phyloP scores from a whole-genome alignment of 2,888 invertebrate species.

The Dasysyrphus albostriatus region DNA sequence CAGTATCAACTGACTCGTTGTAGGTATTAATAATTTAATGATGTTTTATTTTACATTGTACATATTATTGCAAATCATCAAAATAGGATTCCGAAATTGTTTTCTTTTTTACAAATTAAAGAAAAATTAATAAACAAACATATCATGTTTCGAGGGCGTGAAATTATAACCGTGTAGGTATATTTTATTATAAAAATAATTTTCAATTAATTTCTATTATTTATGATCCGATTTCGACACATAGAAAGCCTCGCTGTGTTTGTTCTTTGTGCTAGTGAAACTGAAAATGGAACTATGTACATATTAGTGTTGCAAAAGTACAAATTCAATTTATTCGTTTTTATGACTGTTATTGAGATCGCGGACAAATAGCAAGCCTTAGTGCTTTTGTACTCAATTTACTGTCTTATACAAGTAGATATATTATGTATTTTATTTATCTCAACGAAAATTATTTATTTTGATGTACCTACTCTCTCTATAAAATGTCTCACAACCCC shows the following conservation, averaged over 20 bases:
- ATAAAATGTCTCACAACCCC: neutral
- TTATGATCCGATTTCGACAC: neutral
- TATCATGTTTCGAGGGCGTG: too few species aligned
- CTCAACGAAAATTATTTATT: slow-evolving; percentile 22
- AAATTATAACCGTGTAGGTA: too few species aligned
- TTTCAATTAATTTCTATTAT: neutral
- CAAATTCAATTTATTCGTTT: slow-evolving; percentile 23
- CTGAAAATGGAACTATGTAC: slow-evolving; percentile 20
- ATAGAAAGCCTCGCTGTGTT: neutral
- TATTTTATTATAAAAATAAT: too few species aligned
- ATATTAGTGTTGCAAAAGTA: neutral
- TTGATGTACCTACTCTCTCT: neutral
- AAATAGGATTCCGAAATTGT: too few species aligned
- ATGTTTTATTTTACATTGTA: too few species aligned
- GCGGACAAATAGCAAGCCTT: slow-evolving; percentile 66
- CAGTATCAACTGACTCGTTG: too few species aligned
- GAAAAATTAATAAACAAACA: too few species aligned
- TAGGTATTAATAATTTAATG: too few species aligned
- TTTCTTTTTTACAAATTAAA: neutral
- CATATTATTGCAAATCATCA: too few species aligned
- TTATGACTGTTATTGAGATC: slow-evolving; percentile 60
- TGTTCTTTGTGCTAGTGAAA: slow-evolving; percentile 3
- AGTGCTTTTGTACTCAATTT: slow-evolving; percentile 71
- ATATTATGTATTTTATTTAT: slow-evolving; percentile 36
- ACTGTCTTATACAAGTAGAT: slow-evolving; percentile 32